These are phyloP conservation scores for Orestias chungarensis DNA, from an alignment of 2,797 vertebrate species.

Conservation along the genomic window DNA sequence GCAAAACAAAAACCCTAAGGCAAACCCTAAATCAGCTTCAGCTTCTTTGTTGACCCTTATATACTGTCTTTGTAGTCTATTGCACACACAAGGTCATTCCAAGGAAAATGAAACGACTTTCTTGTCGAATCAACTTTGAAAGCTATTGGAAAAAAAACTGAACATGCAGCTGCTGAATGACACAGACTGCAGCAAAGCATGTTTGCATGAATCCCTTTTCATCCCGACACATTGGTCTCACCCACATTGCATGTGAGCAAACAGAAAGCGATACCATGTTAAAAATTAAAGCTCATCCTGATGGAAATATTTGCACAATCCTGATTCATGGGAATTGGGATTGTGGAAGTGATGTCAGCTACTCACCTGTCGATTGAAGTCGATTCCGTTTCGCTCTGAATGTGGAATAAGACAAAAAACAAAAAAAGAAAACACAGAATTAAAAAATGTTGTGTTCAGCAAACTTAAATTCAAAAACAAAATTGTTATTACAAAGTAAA, in stretches of 20 bases:
- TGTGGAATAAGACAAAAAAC: constrained; percentile 61
- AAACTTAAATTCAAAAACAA: constrained; percentile 2
- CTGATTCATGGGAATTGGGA: background rate
- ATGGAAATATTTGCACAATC: background rate
- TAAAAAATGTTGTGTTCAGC: background rate
- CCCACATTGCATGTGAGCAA: background rate
- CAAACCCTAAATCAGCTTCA: background rate
- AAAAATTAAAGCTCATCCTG: background rate
- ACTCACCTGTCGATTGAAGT: constrained; percentile 93
- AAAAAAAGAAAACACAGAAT: constrained; percentile 21
- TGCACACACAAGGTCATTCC: background rate
- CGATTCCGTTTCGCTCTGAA: constrained; percentile 88
- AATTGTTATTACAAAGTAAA: background rate
- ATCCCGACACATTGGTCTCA: background rate
- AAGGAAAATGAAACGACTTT: background rate
- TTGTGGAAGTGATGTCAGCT: constrained; percentile 3
- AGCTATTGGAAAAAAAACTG: background rate
- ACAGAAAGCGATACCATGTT: background rate
- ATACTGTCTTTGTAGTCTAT: background rate
- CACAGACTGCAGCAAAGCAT: background rate
- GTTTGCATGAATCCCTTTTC: background rate
- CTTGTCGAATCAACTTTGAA: background rate
- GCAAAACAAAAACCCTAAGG: background rate
- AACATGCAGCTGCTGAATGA: background rate
- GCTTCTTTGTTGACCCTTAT: background rate